Conservation (phyloP, 1,140 invertebrate species). For the Scaptomyza hsui region DNA sequence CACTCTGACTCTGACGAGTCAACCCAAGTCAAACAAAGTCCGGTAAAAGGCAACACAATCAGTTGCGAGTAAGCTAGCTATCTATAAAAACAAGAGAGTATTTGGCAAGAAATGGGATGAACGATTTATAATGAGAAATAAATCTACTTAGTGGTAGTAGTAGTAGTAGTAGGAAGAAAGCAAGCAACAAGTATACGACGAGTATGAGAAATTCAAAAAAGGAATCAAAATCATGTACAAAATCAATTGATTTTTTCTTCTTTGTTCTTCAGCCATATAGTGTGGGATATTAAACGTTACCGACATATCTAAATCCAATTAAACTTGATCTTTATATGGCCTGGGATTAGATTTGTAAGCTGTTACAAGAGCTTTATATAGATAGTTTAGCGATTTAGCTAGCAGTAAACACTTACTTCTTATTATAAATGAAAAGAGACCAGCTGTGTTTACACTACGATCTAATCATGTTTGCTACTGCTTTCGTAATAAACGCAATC, state of each 20-base stretch:
- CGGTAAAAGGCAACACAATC: conserved; percentile 39
- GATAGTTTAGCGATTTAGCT: too few species aligned
- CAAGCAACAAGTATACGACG: not conserved
- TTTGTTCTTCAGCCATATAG: not conserved
- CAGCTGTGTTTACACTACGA: not conserved
- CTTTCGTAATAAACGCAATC: conserved; percentile 1
- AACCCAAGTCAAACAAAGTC: conserved; percentile 17
- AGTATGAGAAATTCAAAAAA: conserved; percentile 15
- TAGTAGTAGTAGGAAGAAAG: too few species aligned
- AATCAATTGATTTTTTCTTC: not conserved
- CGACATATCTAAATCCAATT: too few species aligned
- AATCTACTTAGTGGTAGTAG: conserved; percentile 4
- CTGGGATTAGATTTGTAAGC: too few species aligned
- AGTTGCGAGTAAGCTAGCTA: not conserved
- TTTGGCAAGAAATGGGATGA: conserved; percentile 31
- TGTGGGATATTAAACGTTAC: not conserved
- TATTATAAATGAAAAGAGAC: not conserved
- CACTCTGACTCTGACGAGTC: conserved; percentile 5
- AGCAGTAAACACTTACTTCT: not conserved
- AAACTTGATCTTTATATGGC: too few species aligned
- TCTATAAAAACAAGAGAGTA: conserved; percentile 40
- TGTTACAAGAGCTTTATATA: too few species aligned
- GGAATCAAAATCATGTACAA: too few species aligned
- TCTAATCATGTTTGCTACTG: not conserved
- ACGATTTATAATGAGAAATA: conserved; percentile 37